A percentile compares a stretch with the other conserved stretches of the same genome.
Conservation (phyloP, 2,888 invertebrate genomes). For the Protonemura montana region DNA sequence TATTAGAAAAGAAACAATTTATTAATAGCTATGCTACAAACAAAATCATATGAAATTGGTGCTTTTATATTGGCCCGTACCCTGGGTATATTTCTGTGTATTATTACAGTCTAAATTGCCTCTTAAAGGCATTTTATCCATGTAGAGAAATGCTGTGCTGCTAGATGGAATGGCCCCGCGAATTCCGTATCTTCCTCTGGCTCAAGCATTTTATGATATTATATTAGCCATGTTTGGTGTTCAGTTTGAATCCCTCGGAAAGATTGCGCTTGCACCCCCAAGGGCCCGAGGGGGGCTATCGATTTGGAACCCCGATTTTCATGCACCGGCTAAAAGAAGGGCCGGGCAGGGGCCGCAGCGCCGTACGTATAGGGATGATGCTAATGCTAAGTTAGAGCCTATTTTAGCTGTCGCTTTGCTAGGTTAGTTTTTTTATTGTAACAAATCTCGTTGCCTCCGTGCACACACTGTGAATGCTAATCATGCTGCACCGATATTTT, state of each 20-base stretch:
- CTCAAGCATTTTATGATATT: neutral
- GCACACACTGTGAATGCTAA: neutral
- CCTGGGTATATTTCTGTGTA: no score
- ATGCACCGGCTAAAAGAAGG: neutral
- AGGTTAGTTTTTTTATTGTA: neutral
- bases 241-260: neutral
- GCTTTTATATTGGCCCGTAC: neutral
- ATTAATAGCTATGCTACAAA: neutral
- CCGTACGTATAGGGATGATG: neutral
- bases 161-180: neutral
- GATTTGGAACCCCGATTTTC: slow-evolving; percentile 14
- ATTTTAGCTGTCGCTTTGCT: neutral
- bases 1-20: neutral
- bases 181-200: neutral
- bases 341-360: neutral
- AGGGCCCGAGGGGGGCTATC: neutral
- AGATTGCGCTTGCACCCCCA: slow-evolving; percentile 8
- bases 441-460: neutral
- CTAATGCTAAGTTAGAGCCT: neutral
- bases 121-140: no score
- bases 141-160: no score
- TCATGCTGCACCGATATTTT: neutral
- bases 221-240: neutral
- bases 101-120: no score
- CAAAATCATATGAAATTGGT: neutral